Base-by-base conservation (phyloP, 2,113 vertebrate species). In the Pseudorectes ferrugineus region DNA sequence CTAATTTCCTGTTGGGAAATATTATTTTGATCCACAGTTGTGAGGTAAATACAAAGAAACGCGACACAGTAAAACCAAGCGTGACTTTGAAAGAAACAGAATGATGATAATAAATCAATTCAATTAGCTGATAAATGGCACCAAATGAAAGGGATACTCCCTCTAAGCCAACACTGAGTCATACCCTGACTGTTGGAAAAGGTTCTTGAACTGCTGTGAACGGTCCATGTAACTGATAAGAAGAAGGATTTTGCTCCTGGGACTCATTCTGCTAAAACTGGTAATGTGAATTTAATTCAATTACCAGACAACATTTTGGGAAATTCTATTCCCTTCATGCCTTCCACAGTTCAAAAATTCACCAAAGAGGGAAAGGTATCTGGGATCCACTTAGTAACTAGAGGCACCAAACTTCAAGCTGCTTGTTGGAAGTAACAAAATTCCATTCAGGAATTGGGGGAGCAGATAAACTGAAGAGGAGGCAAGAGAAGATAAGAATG, bases 401-500 rank as follows among this genome's bases (percentile, higher is more conserved):
- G 20, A 81, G n/a, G 33, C 3, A 0, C 20, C 52, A 81, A 38
- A 42, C 58, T 82, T 45, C 49, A 79, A 62, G 33, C 42, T 82
- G 66, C 66, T 66, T 57, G 66, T 46, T 94, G 85, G 81, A 94
- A 95, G 86, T 7, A 73, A 22, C 5, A 33, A 57, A 81, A 95
- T 93, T 92, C 79, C 85, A 90, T 86, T 77, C 58, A 94, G 87
- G 78, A 92, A 70, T 2, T 51, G 26, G 8, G 17, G 49, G 66
- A 82, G 67, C 62, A 82, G 94, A 88, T 61, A 94, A 89, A 72
- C 46, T 40, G 55, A 81, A 77, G 48, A 86, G 43, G 31, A 93
- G 73, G 42, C 66, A 77, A 81, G 31, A 33, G 58, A 46, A 94
- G 93, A 92, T 95, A 96, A 92, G 93, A 89, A 79, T 23, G 51